phyloP scores from a whole-genome alignment of 2,888 invertebrate species.

The Hyalella azteca region DNA sequence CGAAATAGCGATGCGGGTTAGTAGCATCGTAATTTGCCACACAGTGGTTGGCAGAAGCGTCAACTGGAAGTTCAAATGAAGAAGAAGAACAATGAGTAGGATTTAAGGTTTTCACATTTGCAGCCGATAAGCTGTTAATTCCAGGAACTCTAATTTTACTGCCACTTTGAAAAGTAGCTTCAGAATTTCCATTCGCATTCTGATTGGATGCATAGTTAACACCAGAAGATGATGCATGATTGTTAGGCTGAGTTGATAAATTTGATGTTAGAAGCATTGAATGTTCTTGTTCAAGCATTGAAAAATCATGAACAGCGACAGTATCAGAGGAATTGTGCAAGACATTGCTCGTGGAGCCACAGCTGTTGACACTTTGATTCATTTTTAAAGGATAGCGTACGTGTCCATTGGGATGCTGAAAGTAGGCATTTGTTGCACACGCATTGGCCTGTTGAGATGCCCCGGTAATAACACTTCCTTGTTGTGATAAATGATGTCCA shows the following conservation, averaged over 20 bases:
- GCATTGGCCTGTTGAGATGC: background rate
- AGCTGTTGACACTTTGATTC: background rate
- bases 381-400: background rate
- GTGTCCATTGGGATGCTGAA: background rate
- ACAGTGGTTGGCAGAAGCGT: background rate
- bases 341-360: background rate
- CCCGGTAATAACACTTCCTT: background rate
- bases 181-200: background rate
- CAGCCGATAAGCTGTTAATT: too few relatives aligned
- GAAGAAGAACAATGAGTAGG: background rate
- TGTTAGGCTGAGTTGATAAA: background rate
- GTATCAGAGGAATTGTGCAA: background rate
- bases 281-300: background rate
- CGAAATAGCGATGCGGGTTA: background rate
- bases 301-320: background rate
- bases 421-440: background rate
- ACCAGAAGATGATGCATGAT: background rate
- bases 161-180: background rate
- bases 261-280: constrained; percentile 7
- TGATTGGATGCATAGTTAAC: background rate
- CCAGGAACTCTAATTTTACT: too few relatives aligned
- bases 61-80: background rate
- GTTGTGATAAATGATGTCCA: background rate
- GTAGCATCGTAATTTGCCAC: background rate
- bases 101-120: too few relatives aligned